Evolutionary conservation across 2,888 invertebrate species (phyloP).

Genomic region (Galerucella nymphaeae): DNA sequence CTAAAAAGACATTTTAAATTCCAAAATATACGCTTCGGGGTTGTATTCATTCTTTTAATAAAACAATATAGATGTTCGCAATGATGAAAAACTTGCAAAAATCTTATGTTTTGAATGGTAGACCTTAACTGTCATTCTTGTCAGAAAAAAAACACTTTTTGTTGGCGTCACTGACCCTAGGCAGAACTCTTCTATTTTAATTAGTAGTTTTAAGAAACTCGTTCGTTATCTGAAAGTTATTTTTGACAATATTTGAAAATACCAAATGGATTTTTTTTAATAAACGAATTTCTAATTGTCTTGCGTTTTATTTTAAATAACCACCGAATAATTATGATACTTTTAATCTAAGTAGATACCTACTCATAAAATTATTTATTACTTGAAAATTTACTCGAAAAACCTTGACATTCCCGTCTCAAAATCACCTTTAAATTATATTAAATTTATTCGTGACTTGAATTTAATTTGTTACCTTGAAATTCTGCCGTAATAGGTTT

Average conservation of each 20-base stretch:
- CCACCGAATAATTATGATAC: background rate
- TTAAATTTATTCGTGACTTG: background rate
- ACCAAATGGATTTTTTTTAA: background rate
- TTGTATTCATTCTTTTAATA: no score
- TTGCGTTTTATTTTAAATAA: background rate
- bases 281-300: background rate
- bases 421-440: background rate
- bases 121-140: no score
- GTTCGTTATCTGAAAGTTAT: background rate
- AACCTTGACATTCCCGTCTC: conserved; percentile 15
- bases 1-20: no score
- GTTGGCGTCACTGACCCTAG: no score
- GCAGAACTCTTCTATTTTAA: no score
- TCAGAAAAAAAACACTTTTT: no score
- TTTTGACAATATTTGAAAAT: background rate
- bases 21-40: no score
- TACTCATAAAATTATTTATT: background rate
- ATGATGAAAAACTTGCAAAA: no score
- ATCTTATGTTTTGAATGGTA: no score
- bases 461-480: background rate
- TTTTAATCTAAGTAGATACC: background rate
- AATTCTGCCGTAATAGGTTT: background rate
- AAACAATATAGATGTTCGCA: no score
- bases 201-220: no score
- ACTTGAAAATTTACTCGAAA: background rate